A percentile compares a stretch with the other conserved stretches of the same genome.
phyloP scores from a whole-genome alignment of 2,888 invertebrate species.

The Alviniconcha strummeri region DNA sequence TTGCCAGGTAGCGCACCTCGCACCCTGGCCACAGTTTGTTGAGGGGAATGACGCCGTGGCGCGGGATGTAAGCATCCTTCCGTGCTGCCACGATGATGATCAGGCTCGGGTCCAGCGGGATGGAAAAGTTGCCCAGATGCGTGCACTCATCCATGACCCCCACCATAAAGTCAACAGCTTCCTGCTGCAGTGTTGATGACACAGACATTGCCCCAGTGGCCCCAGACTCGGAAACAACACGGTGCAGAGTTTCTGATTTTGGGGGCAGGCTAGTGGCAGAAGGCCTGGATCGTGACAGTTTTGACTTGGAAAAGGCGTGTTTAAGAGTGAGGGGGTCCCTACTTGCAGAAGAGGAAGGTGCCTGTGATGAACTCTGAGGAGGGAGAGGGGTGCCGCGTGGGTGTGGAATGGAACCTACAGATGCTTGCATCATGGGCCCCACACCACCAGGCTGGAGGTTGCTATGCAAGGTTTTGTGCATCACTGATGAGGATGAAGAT shows the following conservation, averaged over 20 bases:
- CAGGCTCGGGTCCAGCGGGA: conserved; percentile 88
- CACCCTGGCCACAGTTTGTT: conserved; percentile 95
- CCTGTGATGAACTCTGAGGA: neutral
- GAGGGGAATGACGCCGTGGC: conserved; percentile 86
- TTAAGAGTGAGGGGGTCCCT: conserved; percentile 33
- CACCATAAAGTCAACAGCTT: conserved; percentile 94
- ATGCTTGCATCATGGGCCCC: conserved; percentile 12
- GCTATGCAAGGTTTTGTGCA: neutral
- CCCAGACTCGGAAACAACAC: conserved; percentile 41
- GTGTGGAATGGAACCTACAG: neutral
- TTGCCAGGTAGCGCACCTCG: conserved; percentile 86
- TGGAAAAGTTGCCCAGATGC: conserved; percentile 93
- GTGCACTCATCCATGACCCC: conserved; percentile 99
- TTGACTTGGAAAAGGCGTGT: conserved; percentile 38
- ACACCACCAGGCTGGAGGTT: neutral
- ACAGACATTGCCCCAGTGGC: neutral
- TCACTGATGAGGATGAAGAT: neutral
- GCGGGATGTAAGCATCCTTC: conserved; percentile 89
- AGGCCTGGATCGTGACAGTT: conserved; percentile 17
- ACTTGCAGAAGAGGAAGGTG: neutral
- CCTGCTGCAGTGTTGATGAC: conserved; percentile 65
- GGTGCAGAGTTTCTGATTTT: conserved; percentile 29
- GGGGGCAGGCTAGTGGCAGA: neutral
- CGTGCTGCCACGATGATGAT: conserved; percentile 93
- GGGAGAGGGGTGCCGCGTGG: neutral